Percentiles rank a stretch among this genome's conserved stretches.
These are phyloP conservation scores for Carassius auratus DNA, from an alignment of 2,113 vertebrate species.

Conservation along the genomic window DNA sequence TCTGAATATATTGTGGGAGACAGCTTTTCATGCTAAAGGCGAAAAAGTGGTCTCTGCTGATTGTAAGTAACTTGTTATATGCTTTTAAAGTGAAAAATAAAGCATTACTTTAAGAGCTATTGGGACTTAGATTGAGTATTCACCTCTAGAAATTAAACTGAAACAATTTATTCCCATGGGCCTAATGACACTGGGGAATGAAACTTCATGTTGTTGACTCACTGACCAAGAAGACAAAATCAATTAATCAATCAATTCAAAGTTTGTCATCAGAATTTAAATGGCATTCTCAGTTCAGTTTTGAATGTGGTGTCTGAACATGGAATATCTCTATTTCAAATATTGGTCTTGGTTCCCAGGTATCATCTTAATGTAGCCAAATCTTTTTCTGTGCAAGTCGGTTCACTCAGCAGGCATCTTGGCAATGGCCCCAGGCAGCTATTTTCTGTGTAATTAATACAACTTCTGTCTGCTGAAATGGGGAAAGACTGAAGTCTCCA, in stretches of 20 bases:
- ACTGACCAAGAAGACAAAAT: not conserved
- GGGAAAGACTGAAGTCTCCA: not conserved
- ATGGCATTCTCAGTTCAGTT: not conserved
- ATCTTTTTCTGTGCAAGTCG: not conserved
- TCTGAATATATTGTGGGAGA: slow-evolving; percentile 21
- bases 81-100: slow-evolving; percentile 17
- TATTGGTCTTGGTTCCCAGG: not conserved
- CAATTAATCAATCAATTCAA: too few species aligned
- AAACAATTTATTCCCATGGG: slow-evolving; percentile 6
- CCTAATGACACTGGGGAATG: not conserved
- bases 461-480: not conserved
- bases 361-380: slow-evolving; percentile 8
- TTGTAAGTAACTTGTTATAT: slow-evolving; percentile 16
- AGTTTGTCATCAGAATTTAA: not conserved
- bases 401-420: not conserved
- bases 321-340: not conserved
- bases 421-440: not conserved
- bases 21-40: slow-evolving; percentile 23
- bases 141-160: not conserved
- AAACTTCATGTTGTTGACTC: not conserved
- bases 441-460: not conserved
- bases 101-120: not conserved
- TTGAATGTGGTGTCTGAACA: not conserved
- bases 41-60: slow-evolving; percentile 21
- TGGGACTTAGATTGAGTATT: not conserved